Base-by-base conservation (phyloP, 2,113 vertebrate genomes). In the Cyprinodon brontotheroides region DNA sequence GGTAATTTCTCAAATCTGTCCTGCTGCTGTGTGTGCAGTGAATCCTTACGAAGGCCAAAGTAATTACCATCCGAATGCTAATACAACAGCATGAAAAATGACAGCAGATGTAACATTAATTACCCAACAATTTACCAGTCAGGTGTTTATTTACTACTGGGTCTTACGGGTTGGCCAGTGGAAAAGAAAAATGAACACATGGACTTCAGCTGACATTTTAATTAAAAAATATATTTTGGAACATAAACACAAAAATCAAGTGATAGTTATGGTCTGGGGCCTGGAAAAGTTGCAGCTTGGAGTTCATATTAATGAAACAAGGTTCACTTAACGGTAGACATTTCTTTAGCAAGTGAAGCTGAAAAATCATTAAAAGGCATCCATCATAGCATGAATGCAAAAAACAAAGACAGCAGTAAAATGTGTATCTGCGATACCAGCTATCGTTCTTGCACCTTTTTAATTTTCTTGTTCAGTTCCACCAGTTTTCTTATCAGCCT, bases 51-150 rank as follows among this genome's bases (percentile, higher is more conserved):
- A 72, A 80, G 75, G 68, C 47, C 64, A 76, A 78, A 62, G 75
- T 88, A 82, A 91, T 90, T 85, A 83, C 74, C 79, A 80, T 74
- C 72, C 72, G 77, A 53, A 71, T 61, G 70, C 66, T 67, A 69
- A 77, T 76, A 75, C 39, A 77, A 75, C 82, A 77, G 61, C 60
- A 77, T 86, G 74, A 89, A 79, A 82, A 82, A 89, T 87, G 74
- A 48, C 77, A 78, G 53, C 68, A 68, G 76, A 36, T 78, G 76
- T 53, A 59, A 68, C 79, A 83, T 89, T 72, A 81, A 87, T 86
- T 87, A 86, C 47, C 78, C 61, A 72, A 37, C 43, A 71, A 71
- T 72, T 86, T 74, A 66, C 53, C 41, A 65, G 69, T 81, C 83
- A 90, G 81, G 85, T 90, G 87, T 83, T 86, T 48, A 66, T 72